These are phyloP conservation scores for Euura lappo DNA, from an alignment of 1,140 invertebrate species.

Conservation along the genomic window DNA sequence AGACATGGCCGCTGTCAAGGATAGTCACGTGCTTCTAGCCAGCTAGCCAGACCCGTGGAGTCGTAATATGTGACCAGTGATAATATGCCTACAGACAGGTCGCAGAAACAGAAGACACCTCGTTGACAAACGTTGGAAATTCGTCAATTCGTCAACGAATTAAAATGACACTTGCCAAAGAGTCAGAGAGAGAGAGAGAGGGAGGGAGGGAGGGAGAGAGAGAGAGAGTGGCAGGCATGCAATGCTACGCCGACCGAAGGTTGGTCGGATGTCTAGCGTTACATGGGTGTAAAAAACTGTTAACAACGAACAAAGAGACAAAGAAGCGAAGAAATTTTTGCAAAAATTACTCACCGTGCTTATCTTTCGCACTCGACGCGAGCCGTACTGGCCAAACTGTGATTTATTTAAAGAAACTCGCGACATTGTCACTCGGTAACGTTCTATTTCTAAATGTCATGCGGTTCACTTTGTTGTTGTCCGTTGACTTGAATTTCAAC, in stretches of 20 bases:
- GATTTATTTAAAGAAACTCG: slow-evolving; percentile 59
- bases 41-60: too few relatives aligned
- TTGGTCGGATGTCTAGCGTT: too few relatives aligned
- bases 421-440: slow-evolving; percentile 50
- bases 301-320: too few relatives aligned
- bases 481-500: neutral
- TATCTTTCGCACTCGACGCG: slow-evolving; percentile 58
- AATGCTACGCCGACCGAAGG: neutral
- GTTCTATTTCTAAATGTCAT: slow-evolving; percentile 2
- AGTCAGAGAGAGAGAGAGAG: neutral
- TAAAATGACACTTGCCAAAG: too few relatives aligned
- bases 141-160: too few relatives aligned
- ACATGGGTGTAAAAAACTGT: too few relatives aligned
- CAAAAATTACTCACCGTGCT: slow-evolving; percentile 55
- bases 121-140: too few relatives aligned
- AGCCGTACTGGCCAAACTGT: slow-evolving; percentile 57
- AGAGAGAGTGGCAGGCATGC: neutral
- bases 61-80: too few relatives aligned
- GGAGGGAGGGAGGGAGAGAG: neutral
- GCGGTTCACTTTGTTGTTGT: neutral
- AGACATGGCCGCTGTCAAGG: slow-evolving; percentile 14
- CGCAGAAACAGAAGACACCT: too few relatives aligned
- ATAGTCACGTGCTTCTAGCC: neutral
- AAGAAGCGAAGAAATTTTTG: too few relatives aligned
- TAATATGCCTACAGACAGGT: too few relatives aligned